Percentiles rank a stretch among this genome's conserved stretches.
Evolutionary conservation across 2,888 invertebrate species (phyloP).

Genomic region (Steinernema scapterisci): DNA sequence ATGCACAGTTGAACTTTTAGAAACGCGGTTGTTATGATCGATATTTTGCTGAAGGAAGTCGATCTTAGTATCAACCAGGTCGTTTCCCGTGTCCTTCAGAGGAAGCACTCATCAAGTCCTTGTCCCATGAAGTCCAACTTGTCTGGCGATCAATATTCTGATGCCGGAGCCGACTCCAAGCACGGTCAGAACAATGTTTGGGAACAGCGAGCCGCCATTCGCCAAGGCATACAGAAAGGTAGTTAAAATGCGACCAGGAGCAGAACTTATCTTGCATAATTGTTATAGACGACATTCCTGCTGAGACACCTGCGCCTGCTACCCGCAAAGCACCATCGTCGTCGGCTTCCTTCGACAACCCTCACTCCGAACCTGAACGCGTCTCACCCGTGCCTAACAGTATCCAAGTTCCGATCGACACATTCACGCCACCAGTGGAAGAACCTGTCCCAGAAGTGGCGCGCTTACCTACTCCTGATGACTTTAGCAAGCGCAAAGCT

Average conservation of each 20-base stretch:
- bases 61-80: conserved; percentile 72
- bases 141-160: conserved; percentile 66
- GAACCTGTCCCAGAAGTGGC: not conserved
- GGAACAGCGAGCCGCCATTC: conserved; percentile 75
- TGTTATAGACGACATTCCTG: not conserved
- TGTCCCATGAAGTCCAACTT: not conserved
- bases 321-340: not conserved
- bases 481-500: conserved; percentile 21
- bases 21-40: conserved; percentile 87
- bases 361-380: not conserved
- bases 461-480: not conserved
- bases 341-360: not conserved
- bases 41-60: conserved; percentile 89
- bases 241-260: too few species aligned
- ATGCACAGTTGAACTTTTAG: conserved; percentile 66
- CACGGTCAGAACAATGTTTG: conserved; percentile 74
- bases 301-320: not conserved
- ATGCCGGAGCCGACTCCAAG: conserved; percentile 73
- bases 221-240: conserved; percentile 69
- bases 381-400: not conserved
- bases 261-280: too few species aligned
- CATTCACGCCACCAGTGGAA: not conserved
- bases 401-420: not conserved
- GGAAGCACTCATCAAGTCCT: conserved; percentile 23
- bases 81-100: conserved; percentile 44